A percentile compares a stretch with the other conserved stretches of the same genome.
Evolutionary conservation across 2,797 vertebrate species (phyloP).

Genomic region (Novumbra hubbsi): DNA sequence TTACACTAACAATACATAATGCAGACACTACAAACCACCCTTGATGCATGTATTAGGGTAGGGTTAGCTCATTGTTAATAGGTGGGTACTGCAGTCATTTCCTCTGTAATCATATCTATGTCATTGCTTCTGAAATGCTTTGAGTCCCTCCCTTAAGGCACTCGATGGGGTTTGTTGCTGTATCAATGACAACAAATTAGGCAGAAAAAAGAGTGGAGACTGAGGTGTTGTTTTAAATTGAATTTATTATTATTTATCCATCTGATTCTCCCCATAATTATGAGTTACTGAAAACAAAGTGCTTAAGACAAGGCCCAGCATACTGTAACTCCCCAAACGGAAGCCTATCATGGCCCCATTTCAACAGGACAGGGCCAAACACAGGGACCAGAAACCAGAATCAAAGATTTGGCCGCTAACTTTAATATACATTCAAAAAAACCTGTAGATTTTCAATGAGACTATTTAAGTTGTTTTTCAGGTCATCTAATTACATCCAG

Average conservation of each 20-base stretch:
- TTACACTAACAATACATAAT: too few relatives aligned
- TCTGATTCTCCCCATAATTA: slow-evolving; percentile 44
- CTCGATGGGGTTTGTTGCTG: background rate
- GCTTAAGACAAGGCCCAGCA: slow-evolving; percentile 70
- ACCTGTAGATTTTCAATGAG: too few relatives aligned
- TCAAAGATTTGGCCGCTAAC: too few relatives aligned
- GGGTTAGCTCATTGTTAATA: too few relatives aligned
- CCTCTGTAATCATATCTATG: too few relatives aligned
- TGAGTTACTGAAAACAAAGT: slow-evolving; percentile 80
- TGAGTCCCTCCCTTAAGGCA: background rate
- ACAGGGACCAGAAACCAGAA: too few relatives aligned
- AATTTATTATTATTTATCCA: slow-evolving; percentile 69
- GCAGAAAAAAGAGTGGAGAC: slow-evolving; percentile 7
- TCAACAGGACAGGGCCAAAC: slow-evolving; percentile 47
- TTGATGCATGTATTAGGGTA: too few relatives aligned
- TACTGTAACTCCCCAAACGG: slow-evolving; percentile 50
- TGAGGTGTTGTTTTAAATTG: slow-evolving; percentile 26
- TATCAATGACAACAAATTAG: background rate
- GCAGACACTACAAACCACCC: too few relatives aligned
- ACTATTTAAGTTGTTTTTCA: too few relatives aligned
- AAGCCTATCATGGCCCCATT: slow-evolving; percentile 46
- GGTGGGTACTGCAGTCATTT: too few relatives aligned
- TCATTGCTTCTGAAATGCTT: background rate
- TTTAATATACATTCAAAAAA: too few relatives aligned
- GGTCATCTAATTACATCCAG: too few relatives aligned